A percentile compares a stretch with the other conserved stretches of the same genome.
These are phyloP conservation scores for Leucophenga maculata DNA, from an alignment of 2,888 invertebrate genomes.

Conservation along the genomic window DNA sequence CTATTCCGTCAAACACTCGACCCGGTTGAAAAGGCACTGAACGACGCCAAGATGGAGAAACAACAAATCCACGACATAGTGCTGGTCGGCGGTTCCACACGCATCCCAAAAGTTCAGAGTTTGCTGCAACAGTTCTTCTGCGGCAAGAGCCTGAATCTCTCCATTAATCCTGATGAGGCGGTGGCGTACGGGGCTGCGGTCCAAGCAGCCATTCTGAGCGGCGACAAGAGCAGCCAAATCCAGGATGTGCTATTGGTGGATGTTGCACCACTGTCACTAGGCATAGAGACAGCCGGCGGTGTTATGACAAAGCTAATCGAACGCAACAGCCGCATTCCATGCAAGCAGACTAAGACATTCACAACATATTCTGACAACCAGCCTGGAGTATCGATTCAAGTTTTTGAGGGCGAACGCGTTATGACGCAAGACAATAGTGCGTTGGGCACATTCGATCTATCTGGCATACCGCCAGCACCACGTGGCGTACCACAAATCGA, in stretches of 20 bases:
- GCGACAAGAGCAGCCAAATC: slow-evolving; percentile 80
- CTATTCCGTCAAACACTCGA: slow-evolving; percentile 82
- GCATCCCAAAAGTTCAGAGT: slow-evolving; percentile 85
- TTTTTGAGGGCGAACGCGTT: slow-evolving; percentile 85
- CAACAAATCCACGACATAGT: slow-evolving; percentile 83
- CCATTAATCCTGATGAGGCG: slow-evolving; percentile 87
- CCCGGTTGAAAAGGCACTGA: slow-evolving; percentile 84
- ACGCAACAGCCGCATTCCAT: slow-evolving; percentile 81
- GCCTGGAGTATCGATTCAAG: slow-evolving; percentile 81
- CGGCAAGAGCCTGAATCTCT: slow-evolving; percentile 80
- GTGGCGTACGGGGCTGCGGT: slow-evolving; percentile 86
- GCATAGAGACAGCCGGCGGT: slow-evolving; percentile 87
- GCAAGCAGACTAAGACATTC: slow-evolving; percentile 82
- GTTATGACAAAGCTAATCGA: slow-evolving; percentile 85
- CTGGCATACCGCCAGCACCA: slow-evolving; percentile 95
- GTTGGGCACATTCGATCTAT: slow-evolving; percentile 95
- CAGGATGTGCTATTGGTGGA: slow-evolving; percentile 82
- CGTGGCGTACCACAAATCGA: slow-evolving; percentile 90
- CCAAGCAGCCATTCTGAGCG: slow-evolving; percentile 82
- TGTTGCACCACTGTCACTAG: slow-evolving; percentile 80
- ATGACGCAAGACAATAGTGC: slow-evolving; percentile 96
- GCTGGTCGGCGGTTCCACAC: slow-evolving; percentile 85
- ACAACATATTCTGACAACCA: slow-evolving; percentile 89
- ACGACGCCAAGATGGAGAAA: slow-evolving; percentile 86
- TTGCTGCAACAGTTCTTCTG: slow-evolving; percentile 84